phyloP scores from a whole-genome alignment of 1,140 invertebrate genomes.

The Gryon sp. region DNA sequence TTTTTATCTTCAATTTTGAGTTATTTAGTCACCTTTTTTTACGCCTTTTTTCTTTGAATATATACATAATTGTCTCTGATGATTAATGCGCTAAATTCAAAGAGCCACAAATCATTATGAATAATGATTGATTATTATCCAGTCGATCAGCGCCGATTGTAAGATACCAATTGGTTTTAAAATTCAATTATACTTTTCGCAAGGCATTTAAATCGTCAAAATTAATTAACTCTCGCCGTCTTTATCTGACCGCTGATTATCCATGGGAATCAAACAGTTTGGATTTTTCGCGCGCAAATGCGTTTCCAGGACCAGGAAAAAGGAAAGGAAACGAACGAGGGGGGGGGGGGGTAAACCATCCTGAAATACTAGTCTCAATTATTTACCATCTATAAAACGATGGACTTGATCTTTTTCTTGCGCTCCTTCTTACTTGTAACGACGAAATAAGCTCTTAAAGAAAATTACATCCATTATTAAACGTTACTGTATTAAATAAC shows the following conservation, averaged over 20 bases:
- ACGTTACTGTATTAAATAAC: conserved; percentile 1
- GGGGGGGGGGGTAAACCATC: no score
- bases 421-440: no score
- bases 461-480: conserved; percentile 52
- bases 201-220: neutral
- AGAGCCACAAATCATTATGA: conserved; percentile 16
- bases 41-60: no score
- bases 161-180: conserved; percentile 28
- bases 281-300: no score
- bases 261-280: no score
- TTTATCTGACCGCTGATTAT: no score
- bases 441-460: conserved; percentile 33
- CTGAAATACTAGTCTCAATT: conserved; percentile 5
- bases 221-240: conserved; percentile 19
- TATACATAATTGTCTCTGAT: no score
- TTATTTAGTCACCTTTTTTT: no score
- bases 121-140: conserved; percentile 24
- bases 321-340: no score
- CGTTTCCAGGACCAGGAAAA: no score
- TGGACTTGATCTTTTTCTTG: no score
- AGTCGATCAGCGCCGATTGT: neutral
- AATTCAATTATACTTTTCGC: conserved; percentile 38
- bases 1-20: no score
- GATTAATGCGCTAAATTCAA: conserved; percentile 1
- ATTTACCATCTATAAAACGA: conserved; percentile 34